Base-by-base conservation (phyloP, 2,113 vertebrate species). In the Columba janthina region DNA sequence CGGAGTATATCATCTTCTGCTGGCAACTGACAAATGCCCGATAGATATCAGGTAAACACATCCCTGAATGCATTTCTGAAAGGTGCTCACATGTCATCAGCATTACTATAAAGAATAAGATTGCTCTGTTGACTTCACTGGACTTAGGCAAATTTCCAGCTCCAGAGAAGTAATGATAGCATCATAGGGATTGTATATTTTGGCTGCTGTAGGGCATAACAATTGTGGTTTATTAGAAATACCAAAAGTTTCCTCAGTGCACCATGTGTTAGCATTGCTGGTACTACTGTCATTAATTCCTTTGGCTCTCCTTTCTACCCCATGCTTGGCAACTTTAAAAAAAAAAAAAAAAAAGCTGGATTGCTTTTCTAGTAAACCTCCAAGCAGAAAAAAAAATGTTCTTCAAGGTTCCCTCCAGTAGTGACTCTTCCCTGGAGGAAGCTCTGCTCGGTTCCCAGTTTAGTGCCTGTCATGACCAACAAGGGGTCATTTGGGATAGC, bases 321-420 rank as follows among this genome's bases (percentile, higher is more conserved):
- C 28, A 5, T 18, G 9, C 14, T 81, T 36, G 21, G 12, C 69
- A 50, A 7, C 4, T 58, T 15, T 5, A 10, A 73, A 51, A 32
- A 80, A 50, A 50, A 50, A 21, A 21, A 60, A 21, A 21, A 50
- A 60, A 51, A 75, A 15, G 3, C 46, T 53, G 46, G 40, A 21
- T 10, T 38, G 32, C 19, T 56, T 64, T 86, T 29, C 54, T 9
- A 46, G 40, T 20, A 58, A 80, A 16, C 5, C 1, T 62, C 10
- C 18, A 53, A 90, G 42, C 28, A 89, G 18, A 15, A n/a, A n/a
- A 26, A 10, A 38, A 36, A 50, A 5, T 3, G 3, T 11, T 75
- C 42, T 58, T 40, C 22, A 4, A 26, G 48, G 24, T 53, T 3
- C 24, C 18, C 7, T 77, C 11, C 36, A 29, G 32, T 0, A 0